Evolutionary conservation across 1,140 invertebrate genomes (phyloP).

Genomic region (Tetraneura akinire): DNA sequence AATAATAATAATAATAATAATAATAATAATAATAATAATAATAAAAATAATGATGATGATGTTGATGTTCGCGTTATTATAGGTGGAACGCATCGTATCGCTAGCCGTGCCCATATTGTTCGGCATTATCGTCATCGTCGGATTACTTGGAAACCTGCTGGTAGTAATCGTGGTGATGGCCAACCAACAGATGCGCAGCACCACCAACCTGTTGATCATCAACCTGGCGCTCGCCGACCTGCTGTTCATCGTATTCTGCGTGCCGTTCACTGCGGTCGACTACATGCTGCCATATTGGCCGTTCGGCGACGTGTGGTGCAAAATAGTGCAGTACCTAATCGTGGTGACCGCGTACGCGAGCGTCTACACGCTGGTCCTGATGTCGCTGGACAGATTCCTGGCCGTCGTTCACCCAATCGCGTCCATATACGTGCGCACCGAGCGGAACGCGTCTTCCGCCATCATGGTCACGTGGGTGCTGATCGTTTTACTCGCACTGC

Average conservation of each 20-base stretch:
- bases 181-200: constrained; percentile 89
- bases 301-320: constrained; percentile 88
- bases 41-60: too few relatives aligned
- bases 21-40: too few relatives aligned
- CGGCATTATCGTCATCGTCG: constrained; percentile 82
- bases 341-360: constrained; percentile 90
- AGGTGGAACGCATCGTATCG: constrained; percentile 66
- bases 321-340: constrained; percentile 80
- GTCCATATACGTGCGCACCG: constrained; percentile 84
- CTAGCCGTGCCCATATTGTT: constrained; percentile 84
- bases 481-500: constrained; percentile 74
- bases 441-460: constrained; percentile 78
- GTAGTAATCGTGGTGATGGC: constrained; percentile 74
- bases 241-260: constrained; percentile 93
- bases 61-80: too few relatives aligned
- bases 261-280: constrained; percentile 89
- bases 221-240: constrained; percentile 88
- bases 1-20: too few relatives aligned
- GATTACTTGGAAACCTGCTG: constrained; percentile 83
- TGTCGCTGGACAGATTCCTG: constrained; percentile 92
- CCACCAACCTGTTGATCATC: constrained; percentile 89
- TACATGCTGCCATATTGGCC: constrained; percentile 87
- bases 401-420: constrained; percentile 92
- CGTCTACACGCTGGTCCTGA: constrained; percentile 91
- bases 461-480: constrained; percentile 81